Evolutionary conservation across 1,140 invertebrate genomes (phyloP), one percentile per base, ranked within the genome.

Genomic region (Drosophila nannoptera): DNA sequence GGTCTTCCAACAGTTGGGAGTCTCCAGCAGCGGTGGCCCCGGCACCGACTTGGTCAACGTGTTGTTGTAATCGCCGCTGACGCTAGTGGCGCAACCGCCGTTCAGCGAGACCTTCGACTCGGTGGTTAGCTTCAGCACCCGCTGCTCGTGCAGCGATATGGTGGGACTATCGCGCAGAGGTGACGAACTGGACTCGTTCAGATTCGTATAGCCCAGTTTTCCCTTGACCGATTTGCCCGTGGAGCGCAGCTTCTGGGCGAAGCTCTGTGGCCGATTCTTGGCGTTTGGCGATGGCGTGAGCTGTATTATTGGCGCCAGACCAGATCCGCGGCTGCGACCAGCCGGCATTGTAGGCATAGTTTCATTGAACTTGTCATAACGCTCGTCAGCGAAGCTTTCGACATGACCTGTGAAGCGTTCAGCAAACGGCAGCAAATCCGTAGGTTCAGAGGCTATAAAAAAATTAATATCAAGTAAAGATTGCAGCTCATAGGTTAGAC

Each of bases 1-100:
- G 5, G 96, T 98, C 87, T 96, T 94, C 97, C 97, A 99, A 87
- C 97, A 99, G 72, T 94, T 93, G 9, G 96, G 96, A 1, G 94
- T 95, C 62, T 87, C 88, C 32, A 89, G 12, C 36, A 88, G n/a
- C 0, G 83, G 77, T 0, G 82, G 81, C 2, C 69, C 69, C 48
- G 82, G 29, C 29, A 66, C 88, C n/a, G 69, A 78, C 22, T 84
- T 84, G 43, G 81, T 84, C 11, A 87, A 54, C 0, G 81, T 87
- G 35, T 86, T 88, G 52, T 88, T 86, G 42, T 89, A 87, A 32
- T 89, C 87, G 0, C 87, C 87, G 32, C 84, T 88, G 1, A 88
- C 73, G 7, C 87, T 88, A 1, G 84, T 87, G 2, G 87, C 87
- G 52, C 87, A 88, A 1, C 68, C 87, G 2, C 88, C 88, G 50